Percentiles rank a stretch among this genome's conserved stretches.
Conservation (phyloP, 2,888 invertebrate genomes). For the Fabriciana adippe region DNA sequence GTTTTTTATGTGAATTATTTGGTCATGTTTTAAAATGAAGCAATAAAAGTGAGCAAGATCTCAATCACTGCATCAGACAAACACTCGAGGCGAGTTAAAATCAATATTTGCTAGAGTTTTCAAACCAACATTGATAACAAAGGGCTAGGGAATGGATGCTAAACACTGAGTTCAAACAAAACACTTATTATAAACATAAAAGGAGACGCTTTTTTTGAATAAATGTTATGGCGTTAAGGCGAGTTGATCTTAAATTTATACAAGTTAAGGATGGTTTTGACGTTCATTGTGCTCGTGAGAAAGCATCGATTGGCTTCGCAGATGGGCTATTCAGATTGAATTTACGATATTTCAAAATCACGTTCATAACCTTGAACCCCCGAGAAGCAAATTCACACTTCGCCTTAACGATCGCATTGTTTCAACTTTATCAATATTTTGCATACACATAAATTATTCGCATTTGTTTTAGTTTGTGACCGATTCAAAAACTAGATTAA, state of each 20-base stretch:
- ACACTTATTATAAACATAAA: conserved; percentile 51
- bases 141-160: conserved; percentile 71
- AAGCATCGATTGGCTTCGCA: conserved; percentile 59
- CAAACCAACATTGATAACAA: conserved; percentile 69
- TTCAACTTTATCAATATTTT: conserved; percentile 12
- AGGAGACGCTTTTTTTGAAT: conserved; percentile 47
- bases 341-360: conserved; percentile 77
- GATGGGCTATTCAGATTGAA: conserved; percentile 70
- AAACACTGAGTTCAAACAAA: conserved; percentile 71
- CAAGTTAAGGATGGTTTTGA: conserved; percentile 28
- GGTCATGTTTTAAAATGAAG: conserved; percentile 36
- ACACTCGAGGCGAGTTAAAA: conserved; percentile 51
- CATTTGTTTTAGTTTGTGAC: not conserved
- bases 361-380: conserved; percentile 75
- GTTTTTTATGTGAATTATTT: not conserved
- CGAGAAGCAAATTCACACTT: conserved; percentile 68
- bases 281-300: conserved; percentile 62
- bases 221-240: conserved; percentile 22
- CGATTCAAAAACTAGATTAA: not conserved
- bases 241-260: conserved; percentile 31
- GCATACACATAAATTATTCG: not conserved
- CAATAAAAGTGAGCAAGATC: conserved; percentile 44
- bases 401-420: conserved; percentile 24
- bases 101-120: conserved; percentile 66
- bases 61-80: conserved; percentile 51